Evolutionary conservation across 2,888 invertebrate species (phyloP).

Genomic region (Leptinotarsa juncta): DNA sequence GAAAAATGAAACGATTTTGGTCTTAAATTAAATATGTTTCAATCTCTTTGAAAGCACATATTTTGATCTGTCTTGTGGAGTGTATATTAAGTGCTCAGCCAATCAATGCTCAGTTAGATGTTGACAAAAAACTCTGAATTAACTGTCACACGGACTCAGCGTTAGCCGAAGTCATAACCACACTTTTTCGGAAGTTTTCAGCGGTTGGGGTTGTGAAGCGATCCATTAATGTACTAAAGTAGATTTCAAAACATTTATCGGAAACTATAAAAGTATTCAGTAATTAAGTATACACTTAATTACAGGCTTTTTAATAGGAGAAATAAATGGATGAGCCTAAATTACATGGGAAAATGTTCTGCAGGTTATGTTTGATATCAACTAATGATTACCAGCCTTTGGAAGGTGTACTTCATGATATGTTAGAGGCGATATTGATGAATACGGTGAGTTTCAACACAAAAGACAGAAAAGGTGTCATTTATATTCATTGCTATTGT

Average conservation of each 20-base stretch:
- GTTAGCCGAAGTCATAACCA: not conserved
- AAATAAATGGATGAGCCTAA: conserved; percentile 2
- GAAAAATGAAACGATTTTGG: too few relatives aligned
- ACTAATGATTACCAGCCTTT: conserved; percentile 31
- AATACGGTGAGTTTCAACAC: conserved; percentile 28
- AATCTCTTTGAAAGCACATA: too few relatives aligned
- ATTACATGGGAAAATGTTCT: conserved; percentile 31
- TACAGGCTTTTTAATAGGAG: not conserved
- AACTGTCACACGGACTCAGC: too few relatives aligned
- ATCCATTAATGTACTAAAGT: not conserved
- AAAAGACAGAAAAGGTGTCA: too few relatives aligned
- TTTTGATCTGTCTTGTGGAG: too few relatives aligned
- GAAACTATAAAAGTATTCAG: not conserved
- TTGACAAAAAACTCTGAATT: too few relatives aligned
- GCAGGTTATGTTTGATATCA: conserved; percentile 38
- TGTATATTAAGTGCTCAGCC: too few relatives aligned
- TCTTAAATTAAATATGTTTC: too few relatives aligned
- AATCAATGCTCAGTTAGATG: too few relatives aligned
- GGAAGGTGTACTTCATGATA: conserved; percentile 37
- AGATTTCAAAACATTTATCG: not conserved
- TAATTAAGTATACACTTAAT: not conserved
- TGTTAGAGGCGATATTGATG: conserved; percentile 33
- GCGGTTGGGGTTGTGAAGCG: conserved; percentile 3
- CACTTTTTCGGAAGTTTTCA: conserved; percentile 2
- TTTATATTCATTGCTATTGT: too few relatives aligned